Base-by-base conservation (phyloP, 2,888 invertebrate species). In the Chrysolina haemoptera region DNA sequence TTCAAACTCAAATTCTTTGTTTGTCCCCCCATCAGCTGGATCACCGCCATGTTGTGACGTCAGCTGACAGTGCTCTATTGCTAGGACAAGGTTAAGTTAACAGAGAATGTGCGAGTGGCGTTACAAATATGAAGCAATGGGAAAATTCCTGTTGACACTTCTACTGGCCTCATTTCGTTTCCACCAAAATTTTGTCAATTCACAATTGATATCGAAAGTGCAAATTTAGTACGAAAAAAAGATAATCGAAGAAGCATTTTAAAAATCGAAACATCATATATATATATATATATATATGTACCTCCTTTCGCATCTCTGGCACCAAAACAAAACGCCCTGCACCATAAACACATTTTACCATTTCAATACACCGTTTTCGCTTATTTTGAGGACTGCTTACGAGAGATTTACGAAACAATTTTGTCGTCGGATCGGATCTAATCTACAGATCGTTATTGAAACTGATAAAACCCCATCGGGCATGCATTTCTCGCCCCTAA, bases 311-410 rank as follows among this genome's bases (percentile, higher is more conserved):
- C 59, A 27, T 59, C 66, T 46, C 68, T 14, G 35, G 68, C 65
- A 69, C 62, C 41, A 62, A 70, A 68, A 71, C 73, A 75, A 12
- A 73, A 71, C 66, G 70, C 41, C 59, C 71, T 70, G 68, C 68
- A 73, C 20, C 66, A 41, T 59, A 71, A 67, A 66, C 71, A 76
- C 76, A 76, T 76, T 40, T 18, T 70, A 62, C 53, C 65, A 62
- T 66, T 66, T 63, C 50, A 48, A 70, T 40, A 63, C 53, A 63
- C 18, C 40, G 14, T 20, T 35, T 46, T 22, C 14, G 14, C 12
- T 59, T 9, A 55, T 43, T 59, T 59, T 50, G 62, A 55, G 27
- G 55, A 40, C 43, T 68, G 46, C 59, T 64, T 43, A 64, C 63
- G 59, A 18, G 40, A 27, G 65, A 71, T 67, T 73, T 65, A 68